phyloP scores from a whole-genome alignment of 2,888 invertebrate genomes.

The Perizoma flavofasciatum region DNA sequence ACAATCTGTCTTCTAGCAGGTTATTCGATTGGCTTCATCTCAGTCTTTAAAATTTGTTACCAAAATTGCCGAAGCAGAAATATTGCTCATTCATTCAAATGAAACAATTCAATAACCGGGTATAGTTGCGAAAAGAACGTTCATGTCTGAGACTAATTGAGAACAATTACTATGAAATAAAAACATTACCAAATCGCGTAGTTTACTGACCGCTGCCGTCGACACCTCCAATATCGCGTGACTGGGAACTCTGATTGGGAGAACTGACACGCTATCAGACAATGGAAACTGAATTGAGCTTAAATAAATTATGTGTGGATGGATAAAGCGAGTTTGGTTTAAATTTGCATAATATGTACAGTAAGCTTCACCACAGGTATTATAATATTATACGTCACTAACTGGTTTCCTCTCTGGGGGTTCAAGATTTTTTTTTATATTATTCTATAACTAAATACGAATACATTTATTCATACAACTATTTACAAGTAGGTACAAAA shows the following conservation, averaged over 20 bases:
- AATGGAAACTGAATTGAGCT: conserved; percentile 26
- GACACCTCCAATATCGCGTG: conserved; percentile 54
- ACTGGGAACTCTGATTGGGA: conserved; percentile 44
- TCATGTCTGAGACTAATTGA: conserved; percentile 62
- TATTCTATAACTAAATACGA: no score
- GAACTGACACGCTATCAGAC: conserved; percentile 20
- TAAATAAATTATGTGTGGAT: no score
- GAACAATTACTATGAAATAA: conserved; percentile 57
- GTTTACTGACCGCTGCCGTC: conserved; percentile 45
- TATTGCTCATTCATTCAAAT: conserved; percentile 14
- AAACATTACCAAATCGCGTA: conserved; percentile 52
- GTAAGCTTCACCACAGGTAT: no score
- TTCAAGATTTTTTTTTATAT: no score
- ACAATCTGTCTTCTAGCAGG: no score
- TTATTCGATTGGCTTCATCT: no score
- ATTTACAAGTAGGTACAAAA: no score
- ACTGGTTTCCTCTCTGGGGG: no score
- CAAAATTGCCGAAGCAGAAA: conserved; percentile 15
- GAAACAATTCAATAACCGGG: conserved; percentile 14
- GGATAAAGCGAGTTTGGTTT: no score
- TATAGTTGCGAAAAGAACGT: conserved; percentile 25
- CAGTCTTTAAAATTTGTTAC: background rate
- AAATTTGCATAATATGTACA: no score
- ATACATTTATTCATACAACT: no score
- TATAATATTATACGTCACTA: no score